Percentiles rank a stretch among this genome's conserved stretches.
These are phyloP conservation scores for Contarinia nasturtii DNA, from an alignment of 1,140 invertebrate species.

Conservation along the genomic window DNA sequence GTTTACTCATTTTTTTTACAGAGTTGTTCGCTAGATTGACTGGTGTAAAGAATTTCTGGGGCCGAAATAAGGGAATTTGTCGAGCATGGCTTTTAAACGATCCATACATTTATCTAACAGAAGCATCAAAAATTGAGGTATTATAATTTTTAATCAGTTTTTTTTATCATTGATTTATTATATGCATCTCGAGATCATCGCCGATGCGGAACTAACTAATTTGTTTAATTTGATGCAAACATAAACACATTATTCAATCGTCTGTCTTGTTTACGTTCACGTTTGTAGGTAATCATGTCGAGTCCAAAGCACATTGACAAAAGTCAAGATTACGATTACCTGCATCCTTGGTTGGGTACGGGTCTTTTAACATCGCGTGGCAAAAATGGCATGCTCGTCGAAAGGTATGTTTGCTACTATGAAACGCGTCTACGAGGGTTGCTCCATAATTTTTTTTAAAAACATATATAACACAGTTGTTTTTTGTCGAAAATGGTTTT, in stretches of 20 bases:
- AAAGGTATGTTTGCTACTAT: constrained; percentile 17
- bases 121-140: constrained; percentile 27
- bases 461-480: too few species aligned
- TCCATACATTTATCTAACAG: constrained; percentile 27
- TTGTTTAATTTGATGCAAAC: neutral
- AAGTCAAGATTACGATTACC: constrained; percentile 45
- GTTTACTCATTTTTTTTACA: constrained; percentile 7
- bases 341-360: constrained; percentile 60
- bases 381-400: constrained; percentile 24
- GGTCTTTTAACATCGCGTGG: constrained; percentile 50
- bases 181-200: too few species aligned
- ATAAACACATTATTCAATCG: neutral
- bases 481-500: too few species aligned
- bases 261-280: too few species aligned
- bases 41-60: constrained; percentile 27
- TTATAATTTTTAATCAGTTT: constrained; percentile 1
- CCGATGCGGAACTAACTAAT: too few species aligned
- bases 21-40: constrained; percentile 28
- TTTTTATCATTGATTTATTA: too few species aligned
- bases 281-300: constrained; percentile 40
- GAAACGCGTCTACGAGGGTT: too few species aligned
- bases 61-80: constrained; percentile 26
- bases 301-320: constrained; percentile 55
- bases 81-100: constrained; percentile 27
- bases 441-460: too few species aligned